Conservation (phyloP, 1,140 invertebrate species). For the Magallana gigas region DNA sequence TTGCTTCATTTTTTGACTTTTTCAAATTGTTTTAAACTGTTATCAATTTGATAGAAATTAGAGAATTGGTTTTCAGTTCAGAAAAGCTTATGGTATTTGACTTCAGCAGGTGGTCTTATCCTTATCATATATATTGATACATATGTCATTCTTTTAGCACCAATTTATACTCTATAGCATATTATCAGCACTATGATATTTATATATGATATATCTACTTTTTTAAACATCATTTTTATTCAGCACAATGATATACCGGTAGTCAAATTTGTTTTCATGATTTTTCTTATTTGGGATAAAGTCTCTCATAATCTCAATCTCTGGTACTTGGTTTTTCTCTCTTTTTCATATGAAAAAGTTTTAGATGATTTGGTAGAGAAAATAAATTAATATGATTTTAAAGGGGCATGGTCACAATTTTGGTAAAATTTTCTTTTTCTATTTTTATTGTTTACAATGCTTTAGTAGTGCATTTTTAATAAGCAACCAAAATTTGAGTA, state of each 20-base stretch:
- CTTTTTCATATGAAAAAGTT: too few species aligned
- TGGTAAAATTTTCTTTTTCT: too few species aligned
- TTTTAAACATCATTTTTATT: slow-evolving; percentile 27
- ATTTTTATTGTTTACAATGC: too few species aligned
- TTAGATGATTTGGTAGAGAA: too few species aligned
- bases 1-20: neutral
- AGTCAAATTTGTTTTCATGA: too few species aligned
- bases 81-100: neutral
- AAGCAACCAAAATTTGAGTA: too few species aligned
- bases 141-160: neutral
- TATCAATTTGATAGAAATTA: neutral
- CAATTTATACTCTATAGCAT: neutral
- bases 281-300: too few species aligned
- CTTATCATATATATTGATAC: neutral
- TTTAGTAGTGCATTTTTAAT: too few species aligned
- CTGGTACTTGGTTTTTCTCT: too few species aligned
- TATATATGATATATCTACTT: neutral
- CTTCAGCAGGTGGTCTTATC: neutral
- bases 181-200: neutral
- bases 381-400: too few species aligned
- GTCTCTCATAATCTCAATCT: too few species aligned
- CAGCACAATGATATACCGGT: neutral
- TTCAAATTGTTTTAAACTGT: neutral
- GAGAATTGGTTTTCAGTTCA: neutral
- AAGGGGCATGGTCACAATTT: too few species aligned